These are phyloP conservation scores for Pantelozetes paolii DNA, from an alignment of 2,888 invertebrate genomes.

Conservation along the genomic window DNA sequence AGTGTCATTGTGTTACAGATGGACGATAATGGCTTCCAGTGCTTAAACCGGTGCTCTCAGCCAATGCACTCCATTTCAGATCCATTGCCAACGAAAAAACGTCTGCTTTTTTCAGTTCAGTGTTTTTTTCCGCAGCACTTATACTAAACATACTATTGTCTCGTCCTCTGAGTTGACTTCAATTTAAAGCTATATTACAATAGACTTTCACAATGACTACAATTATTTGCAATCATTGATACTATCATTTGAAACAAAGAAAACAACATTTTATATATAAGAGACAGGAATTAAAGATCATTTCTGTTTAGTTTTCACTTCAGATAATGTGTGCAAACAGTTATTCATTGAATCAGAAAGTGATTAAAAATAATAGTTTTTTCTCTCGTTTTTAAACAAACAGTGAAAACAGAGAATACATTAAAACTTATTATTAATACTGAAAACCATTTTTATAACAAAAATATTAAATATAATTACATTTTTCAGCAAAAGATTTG, in stretches of 20 bases:
- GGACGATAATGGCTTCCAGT: constrained; percentile 31
- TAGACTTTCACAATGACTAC: constrained; percentile 19
- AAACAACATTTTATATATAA: background rate
- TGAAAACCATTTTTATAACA: background rate
- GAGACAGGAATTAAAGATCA: constrained; percentile 17
- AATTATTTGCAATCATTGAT: constrained; percentile 29
- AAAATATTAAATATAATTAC: constrained; percentile 18
- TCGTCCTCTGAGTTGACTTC: background rate
- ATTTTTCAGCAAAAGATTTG: background rate
- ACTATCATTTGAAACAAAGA: constrained; percentile 5
- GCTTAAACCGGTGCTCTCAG: background rate
- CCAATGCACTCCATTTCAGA: background rate
- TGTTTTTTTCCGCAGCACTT: background rate
- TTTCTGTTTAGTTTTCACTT: background rate
- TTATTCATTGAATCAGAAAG: constrained; percentile 26
- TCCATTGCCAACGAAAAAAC: background rate
- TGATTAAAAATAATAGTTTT: constrained; percentile 6
- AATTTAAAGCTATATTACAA: constrained; percentile 22
- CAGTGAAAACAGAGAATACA: background rate
- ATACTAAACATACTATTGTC: constrained; percentile 2
- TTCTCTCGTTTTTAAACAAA: background rate
- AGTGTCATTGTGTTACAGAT: constrained; percentile 36
- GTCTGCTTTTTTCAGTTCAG: constrained; percentile 4
- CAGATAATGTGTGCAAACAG: background rate
- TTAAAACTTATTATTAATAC: background rate